Conservation (phyloP, 2,113 vertebrate species). For the Craseonycteris thonglongyai region DNA sequence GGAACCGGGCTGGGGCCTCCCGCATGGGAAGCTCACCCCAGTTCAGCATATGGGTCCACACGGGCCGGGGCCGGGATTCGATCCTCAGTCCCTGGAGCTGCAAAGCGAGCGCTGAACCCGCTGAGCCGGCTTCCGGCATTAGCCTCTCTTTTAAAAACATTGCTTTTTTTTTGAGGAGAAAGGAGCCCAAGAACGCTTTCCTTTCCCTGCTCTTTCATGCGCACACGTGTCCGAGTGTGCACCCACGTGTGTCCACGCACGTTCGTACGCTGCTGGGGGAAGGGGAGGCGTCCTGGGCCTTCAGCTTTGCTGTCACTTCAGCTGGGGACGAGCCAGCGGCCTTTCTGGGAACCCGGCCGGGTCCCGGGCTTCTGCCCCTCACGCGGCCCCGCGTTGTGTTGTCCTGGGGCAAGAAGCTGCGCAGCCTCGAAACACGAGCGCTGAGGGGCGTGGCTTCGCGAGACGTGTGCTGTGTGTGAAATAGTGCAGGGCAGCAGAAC, state of each 20-base stretch:
- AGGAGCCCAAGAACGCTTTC: not conserved
- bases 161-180: not conserved
- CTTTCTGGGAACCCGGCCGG: not conserved
- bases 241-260: no score
- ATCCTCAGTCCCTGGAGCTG: no score
- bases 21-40: no score
- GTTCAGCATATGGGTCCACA: no score
- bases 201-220: not conserved
- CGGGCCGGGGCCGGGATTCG: no score
- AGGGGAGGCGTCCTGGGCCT: not conserved
- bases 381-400: no score
- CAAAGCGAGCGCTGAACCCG: no score
- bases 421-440: not conserved
- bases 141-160: not conserved
- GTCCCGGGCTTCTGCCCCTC: not conserved
- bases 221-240: rapidly evolving
- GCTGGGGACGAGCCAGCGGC: not conserved
- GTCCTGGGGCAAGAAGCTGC: not conserved
- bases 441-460: not conserved
- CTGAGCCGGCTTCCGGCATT: no score
- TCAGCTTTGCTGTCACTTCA: not conserved
- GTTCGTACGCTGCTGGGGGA: not conserved
- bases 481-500: no score
- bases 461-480: no score
- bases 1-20: no score